Evolutionary conservation across 2,113 vertebrate genomes (phyloP), one percentile per base, ranked within the genome.

Genomic region (Hassar affinis): DNA sequence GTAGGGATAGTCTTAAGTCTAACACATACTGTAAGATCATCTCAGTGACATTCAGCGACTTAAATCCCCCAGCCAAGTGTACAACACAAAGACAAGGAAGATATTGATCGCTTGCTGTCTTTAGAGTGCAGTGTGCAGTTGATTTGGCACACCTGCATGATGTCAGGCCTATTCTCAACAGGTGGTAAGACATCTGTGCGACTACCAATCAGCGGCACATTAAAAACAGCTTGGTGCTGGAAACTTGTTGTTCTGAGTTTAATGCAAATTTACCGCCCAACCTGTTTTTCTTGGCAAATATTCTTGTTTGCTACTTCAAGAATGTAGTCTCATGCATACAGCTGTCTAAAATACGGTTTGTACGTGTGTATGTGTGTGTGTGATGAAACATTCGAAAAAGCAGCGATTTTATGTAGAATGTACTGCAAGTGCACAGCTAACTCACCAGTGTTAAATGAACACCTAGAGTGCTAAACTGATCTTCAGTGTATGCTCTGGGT

Each of bases 141-240:
- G 82, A 89, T 87, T 89, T 82, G 81, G 84, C 85, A 84, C 81
- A 88, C 86, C 86, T 86, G 83, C 85, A 7, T 87, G 85, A 88
- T 89, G 86, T 86, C 90, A 87, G 85, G 80, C 82, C 85, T 64
- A 85, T 88, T 86, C 85, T 76, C 90, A 72, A 85, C 86, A 82
- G 80, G 84, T 85, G 87, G 85, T 85, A 85, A 80, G 80, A 87
- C 86, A 88, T 85, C 83, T 88, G 82, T 82, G 83, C 25, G 30
- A 81, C 71, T 87, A 82, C 85, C 88, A 87, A 54, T 87, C 33
- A 86, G 87, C 61, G 61, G 86, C 59, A 38, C 68, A 47, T 68
- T 79, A 86, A 89, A 87, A 88, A 78, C 85, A 85, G 85, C 85
- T 85, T 86, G 83, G 83, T 87, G 86, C 79, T 79, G 62, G 72